Evolutionary conservation across 2,113 vertebrate species (phyloP), one percentile per base, ranked within the genome.

Genomic region (Uria aalge): DNA sequence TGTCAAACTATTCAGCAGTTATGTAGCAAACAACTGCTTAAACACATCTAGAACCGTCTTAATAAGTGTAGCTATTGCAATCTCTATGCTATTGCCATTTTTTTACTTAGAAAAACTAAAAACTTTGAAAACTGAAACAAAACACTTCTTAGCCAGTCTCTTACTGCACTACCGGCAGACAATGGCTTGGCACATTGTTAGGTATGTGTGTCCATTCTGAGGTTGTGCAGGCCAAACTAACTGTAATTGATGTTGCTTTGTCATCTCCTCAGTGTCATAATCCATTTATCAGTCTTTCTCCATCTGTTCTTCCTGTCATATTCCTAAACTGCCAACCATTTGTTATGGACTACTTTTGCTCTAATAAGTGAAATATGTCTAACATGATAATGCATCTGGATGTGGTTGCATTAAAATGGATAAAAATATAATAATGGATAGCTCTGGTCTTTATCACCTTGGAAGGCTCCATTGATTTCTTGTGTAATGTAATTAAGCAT

Each of bases 401-500:
- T 67, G 22, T 36, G 12, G 9, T 34, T 90, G 29, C 14, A 68
- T n/a, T 69, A 94, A 92, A 91, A 95, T 48, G 9, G 57, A 76
- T 85, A 66, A 72, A 89, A 96, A 76, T n/a, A 69, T 47, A 53
- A 66, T 80, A 93, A 47, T 40, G 32, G 59, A 69, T 88, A 67
- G 6, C 11, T 79, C 71, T 53, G 59, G 68, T 96, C 53, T 93
- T 95, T 85, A 91, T 88, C 88, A 96, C 59, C 56, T 90, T 85
- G 23, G 71, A 96, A 93, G 73, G 34, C 21, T 77, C 74, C 7
- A 48, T 40, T 92, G 87, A 72, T 88, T 93, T 92, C 83, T 85
- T 91, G 73, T 85, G 64, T 73, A 85, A 85, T 12, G 19, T 72
- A 96, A 95, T 96, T 93, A 96, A 88, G 59, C 47, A 69, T 90